Evolutionary conservation across 2,888 invertebrate species (phyloP).

Genomic region (Leptinotarsa peninsularis): DNA sequence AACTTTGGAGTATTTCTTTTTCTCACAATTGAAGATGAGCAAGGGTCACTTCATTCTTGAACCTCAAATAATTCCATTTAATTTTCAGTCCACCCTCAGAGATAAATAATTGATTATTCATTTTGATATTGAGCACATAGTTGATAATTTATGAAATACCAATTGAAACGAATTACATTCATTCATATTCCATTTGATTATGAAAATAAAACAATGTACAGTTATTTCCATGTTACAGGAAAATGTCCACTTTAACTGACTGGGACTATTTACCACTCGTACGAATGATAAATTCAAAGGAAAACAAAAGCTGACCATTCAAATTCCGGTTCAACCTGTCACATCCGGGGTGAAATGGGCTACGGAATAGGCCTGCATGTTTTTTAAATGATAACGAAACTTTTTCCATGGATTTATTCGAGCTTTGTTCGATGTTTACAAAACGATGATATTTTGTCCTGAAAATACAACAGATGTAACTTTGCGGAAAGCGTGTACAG

Average conservation of each 20-base stretch:
- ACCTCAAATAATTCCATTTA: no score
- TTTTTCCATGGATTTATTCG: conserved; percentile 19
- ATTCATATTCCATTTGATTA: no score
- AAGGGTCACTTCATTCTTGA: no score
- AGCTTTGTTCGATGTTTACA: conserved; percentile 26
- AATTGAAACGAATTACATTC: no score
- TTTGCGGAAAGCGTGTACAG: neutral
- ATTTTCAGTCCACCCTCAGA: no score
- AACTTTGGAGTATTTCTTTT: no score
- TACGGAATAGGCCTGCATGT: conserved; percentile 19
- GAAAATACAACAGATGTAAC: conserved; percentile 12
- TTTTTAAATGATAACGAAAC: conserved; percentile 25
- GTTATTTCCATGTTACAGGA: neutral
- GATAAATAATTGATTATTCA: no score
- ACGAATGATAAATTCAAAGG: neutral
- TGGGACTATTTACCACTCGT: neutral
- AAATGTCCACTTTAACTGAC: neutral
- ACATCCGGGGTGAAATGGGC: conserved; percentile 29
- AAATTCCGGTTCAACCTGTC: conserved; percentile 33
- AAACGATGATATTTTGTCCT: conserved; percentile 24
- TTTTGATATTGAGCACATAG: no score
- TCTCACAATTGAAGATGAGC: no score
- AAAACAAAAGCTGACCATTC: conserved; percentile 5
- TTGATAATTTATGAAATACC: no score
- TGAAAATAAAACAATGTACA: neutral